These are phyloP conservation scores for Centropristis striata DNA, from an alignment of 2,113 vertebrate genomes.

Conservation along the genomic window DNA sequence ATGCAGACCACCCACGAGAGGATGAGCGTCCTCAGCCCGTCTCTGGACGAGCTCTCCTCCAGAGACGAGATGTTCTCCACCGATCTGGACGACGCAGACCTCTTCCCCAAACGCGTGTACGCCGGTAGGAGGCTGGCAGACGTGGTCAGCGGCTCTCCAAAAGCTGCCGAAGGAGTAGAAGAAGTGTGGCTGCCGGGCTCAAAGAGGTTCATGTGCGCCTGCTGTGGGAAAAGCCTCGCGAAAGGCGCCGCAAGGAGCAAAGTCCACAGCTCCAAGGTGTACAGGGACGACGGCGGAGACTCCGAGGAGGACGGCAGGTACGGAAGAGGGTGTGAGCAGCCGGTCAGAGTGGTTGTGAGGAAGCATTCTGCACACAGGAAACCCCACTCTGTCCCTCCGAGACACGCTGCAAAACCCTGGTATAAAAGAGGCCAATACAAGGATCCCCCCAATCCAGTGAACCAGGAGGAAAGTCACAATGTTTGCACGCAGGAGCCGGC, in stretches of 20 bases:
- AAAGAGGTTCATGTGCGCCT: slow-evolving; percentile 72
- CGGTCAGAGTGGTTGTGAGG: slow-evolving; percentile 56
- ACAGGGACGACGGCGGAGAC: slow-evolving; percentile 66
- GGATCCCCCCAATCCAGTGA: slow-evolving; percentile 5
- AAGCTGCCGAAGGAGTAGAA: not conserved
- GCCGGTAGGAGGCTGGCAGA: slow-evolving; percentile 30
- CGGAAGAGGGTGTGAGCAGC: slow-evolving; percentile 51
- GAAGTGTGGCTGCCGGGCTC: slow-evolving; percentile 60
- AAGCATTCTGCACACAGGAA: slow-evolving; percentile 69
- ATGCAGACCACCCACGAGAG: slow-evolving; percentile 78
- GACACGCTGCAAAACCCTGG: slow-evolving; percentile 56
- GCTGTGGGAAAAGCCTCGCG: slow-evolving; percentile 77
- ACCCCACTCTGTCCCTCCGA: slow-evolving; percentile 33
- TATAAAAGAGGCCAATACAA: slow-evolving; percentile 62
- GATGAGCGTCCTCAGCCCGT: slow-evolving; percentile 85
- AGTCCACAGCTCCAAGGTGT: slow-evolving; percentile 43
- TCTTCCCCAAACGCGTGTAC: slow-evolving; percentile 76
- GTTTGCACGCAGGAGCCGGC: slow-evolving; percentile 34
- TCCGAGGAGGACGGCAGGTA: slow-evolving; percentile 74
- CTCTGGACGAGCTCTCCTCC: slow-evolving; percentile 86
- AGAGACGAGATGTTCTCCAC: slow-evolving; percentile 87
- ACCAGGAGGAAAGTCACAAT: slow-evolving; percentile 28
- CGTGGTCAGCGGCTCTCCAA: not conserved
- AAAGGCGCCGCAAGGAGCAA: slow-evolving; percentile 58
- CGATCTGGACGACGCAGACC: slow-evolving; percentile 81